Percentiles rank a stretch among this genome's conserved stretches.
Evolutionary conservation across 2,888 invertebrate genomes (phyloP).

Genomic region (Tipula helvola): DNA sequence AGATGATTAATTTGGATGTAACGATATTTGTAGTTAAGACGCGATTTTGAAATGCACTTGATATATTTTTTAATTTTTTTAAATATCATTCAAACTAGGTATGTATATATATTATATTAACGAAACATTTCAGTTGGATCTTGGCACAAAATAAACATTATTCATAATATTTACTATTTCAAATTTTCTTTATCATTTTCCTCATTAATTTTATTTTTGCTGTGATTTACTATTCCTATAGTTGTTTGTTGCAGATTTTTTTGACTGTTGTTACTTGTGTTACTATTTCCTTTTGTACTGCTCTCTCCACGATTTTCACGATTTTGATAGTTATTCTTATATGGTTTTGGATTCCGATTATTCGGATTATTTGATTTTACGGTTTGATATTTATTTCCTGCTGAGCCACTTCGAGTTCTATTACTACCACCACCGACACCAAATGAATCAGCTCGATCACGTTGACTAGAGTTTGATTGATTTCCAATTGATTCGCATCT

Average conservation of each 20-base stretch:
- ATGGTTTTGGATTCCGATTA: neutral
- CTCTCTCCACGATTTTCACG: conserved; percentile 6
- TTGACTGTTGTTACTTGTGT: neutral
- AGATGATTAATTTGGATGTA: neutral
- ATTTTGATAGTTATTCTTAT: neutral
- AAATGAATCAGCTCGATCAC: conserved; percentile 33
- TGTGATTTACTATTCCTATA: neutral
- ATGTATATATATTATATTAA: neutral
- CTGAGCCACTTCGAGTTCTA: conserved; percentile 33
- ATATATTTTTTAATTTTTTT: neutral
- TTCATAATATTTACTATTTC: neutral
- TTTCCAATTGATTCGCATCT: conserved; percentile 31
- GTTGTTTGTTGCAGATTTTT: neutral
- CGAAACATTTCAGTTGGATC: neutral
- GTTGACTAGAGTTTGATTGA: conserved; percentile 24
- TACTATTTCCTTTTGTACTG: neutral
- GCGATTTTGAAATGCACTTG: neutral
- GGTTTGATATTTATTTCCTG: conserved; percentile 27
- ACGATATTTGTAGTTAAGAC: neutral
- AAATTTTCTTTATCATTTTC: neutral
- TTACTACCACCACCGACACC: conserved; percentile 23
- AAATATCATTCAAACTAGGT: neutral
- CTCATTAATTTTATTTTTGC: neutral
- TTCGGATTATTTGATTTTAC: neutral
- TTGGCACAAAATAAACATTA: neutral